Conservation (phyloP, 2,113 vertebrate species). For the Carassius carassius region DNA sequence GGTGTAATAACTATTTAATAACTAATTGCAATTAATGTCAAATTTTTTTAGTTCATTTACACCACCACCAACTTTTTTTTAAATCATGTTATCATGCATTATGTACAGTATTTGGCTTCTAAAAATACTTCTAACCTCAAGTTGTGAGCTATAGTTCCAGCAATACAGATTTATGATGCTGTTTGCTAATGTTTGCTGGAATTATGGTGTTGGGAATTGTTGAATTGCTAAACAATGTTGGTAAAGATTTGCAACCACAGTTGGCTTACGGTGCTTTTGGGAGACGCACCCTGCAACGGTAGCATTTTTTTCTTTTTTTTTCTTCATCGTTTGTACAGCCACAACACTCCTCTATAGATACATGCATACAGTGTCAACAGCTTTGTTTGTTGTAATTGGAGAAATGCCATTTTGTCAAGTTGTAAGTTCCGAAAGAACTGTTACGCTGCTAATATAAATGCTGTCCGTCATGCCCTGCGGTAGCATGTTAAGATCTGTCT, state of each 20-base stretch:
- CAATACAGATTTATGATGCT: not conserved
- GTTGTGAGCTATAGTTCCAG: not conserved
- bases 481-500: conserved; percentile 69
- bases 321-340: not conserved
- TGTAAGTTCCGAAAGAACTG: not conserved
- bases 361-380: not conserved
- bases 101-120: not conserved
- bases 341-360: not conserved
- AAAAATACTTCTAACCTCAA: not conserved
- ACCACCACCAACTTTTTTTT: not conserved
- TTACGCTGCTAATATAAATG: not conserved
- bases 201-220: not conserved
- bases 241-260: not conserved
- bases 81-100: not conserved
- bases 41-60: not conserved
- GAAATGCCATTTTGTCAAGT: not conserved
- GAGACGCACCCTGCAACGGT: not conserved
- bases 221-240: not conserved
- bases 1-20: not conserved
- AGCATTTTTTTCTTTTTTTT: no score
- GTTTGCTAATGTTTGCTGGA: not conserved
- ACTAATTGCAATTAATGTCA: not conserved
- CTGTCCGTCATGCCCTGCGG: not conserved
- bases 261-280: not conserved
- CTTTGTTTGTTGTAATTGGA: not conserved